These are phyloP conservation scores for Acrobasis suavella DNA, from an alignment of 2,888 invertebrate species.

Conservation along the genomic window DNA sequence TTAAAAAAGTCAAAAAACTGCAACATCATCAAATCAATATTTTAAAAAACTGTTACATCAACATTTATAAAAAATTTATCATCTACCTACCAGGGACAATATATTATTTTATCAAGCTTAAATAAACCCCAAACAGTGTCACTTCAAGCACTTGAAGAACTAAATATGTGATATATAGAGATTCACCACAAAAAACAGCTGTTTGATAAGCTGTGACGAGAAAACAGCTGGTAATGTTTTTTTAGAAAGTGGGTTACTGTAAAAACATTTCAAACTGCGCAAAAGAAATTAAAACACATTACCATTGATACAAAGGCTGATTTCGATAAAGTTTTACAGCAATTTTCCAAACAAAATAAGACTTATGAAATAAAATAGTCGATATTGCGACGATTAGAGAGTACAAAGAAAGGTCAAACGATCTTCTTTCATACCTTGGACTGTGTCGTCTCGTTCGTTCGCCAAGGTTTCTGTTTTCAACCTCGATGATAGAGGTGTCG, in stretches of 20 bases:
- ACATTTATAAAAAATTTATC: neutral
- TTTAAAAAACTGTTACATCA: slow-evolving; percentile 7
- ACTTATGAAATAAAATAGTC: slow-evolving; percentile 36
- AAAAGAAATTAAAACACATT: slow-evolving; percentile 19
- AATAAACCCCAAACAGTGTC: neutral
- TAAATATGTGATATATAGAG: slow-evolving; percentile 24
- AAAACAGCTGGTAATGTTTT: slow-evolving; percentile 65
- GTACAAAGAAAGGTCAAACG: slow-evolving; percentile 67
- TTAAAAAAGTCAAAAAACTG: neutral
- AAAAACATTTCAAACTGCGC: slow-evolving; percentile 32
- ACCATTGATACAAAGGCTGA: slow-evolving; percentile 6
- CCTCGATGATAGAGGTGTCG: slow-evolving; percentile 26
- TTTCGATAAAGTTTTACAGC: slow-evolving; percentile 9
- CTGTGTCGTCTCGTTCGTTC: slow-evolving; percentile 33
- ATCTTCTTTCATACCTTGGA: slow-evolving; percentile 49
- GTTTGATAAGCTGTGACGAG: slow-evolving; percentile 62
- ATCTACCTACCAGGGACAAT: neutral
- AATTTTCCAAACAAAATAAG: slow-evolving; percentile 24
- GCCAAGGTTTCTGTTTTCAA: slow-evolving; percentile 29
- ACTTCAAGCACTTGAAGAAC: neutral
- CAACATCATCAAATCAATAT: slow-evolving; percentile 29
- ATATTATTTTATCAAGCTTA: neutral
- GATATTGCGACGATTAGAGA: slow-evolving; percentile 52
- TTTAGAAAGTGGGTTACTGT: slow-evolving; percentile 61
- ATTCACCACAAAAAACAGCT: slow-evolving; percentile 49